A percentile compares a stretch with the other conserved stretches of the same genome.
These are phyloP conservation scores for Centropus bengalensis DNA, from an alignment of 2,113 vertebrate genomes.

Conservation along the genomic window DNA sequence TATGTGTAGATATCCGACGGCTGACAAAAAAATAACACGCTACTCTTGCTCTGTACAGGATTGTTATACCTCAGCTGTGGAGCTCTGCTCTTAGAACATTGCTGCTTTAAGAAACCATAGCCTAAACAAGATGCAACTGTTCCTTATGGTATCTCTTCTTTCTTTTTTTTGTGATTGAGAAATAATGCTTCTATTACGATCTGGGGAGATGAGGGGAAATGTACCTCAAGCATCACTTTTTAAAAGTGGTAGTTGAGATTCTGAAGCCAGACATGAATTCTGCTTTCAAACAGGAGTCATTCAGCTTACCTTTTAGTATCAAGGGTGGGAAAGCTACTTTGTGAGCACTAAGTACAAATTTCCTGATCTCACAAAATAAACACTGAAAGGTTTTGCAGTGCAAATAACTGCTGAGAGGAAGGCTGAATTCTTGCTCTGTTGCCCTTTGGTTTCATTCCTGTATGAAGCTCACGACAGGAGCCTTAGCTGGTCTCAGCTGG, in stretches of 20 bases:
- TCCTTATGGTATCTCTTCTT: neutral
- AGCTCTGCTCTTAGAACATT: neutral
- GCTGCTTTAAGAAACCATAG: neutral
- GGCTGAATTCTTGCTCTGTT: neutral
- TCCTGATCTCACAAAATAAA: neutral
- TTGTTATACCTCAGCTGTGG: neutral
- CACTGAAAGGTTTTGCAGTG: neutral
- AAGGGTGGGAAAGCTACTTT: neutral
- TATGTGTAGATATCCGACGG: fast-evolving
- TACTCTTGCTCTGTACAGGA: neutral
- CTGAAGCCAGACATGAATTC: neutral
- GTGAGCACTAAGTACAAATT: neutral
- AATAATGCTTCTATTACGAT: neutral
- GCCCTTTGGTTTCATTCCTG: neutral
- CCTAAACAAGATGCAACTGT: neutral
- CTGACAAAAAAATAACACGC: neutral
- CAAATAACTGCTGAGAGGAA: neutral
- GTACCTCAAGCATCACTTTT: neutral
- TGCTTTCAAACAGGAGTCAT: neutral
- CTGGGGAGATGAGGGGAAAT: neutral
- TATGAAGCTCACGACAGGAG: neutral
- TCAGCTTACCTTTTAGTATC: neutral
- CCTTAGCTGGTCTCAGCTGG: neutral
- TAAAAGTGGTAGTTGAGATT: neutral
- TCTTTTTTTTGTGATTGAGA: neutral